These are phyloP conservation scores for Coregonus suidteri DNA, from an alignment of 2,797 vertebrate genomes.

Conservation along the genomic window DNA sequence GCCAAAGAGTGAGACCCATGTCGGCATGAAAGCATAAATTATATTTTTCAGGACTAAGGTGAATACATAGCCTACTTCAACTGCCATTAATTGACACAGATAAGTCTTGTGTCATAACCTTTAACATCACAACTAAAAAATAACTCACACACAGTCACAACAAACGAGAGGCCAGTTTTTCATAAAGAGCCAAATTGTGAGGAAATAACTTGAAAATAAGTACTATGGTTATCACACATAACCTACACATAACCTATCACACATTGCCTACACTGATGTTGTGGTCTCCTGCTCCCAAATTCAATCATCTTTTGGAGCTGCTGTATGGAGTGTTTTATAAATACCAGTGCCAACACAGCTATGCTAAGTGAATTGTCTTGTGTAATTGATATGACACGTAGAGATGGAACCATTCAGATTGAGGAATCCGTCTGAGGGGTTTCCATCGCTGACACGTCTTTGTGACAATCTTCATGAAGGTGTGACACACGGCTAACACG, in stretches of 20 bases:
- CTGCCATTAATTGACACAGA: background rate
- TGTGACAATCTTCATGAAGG: slow-evolving; percentile 71
- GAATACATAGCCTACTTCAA: background rate
- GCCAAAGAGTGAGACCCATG: background rate
- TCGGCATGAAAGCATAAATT: background rate
- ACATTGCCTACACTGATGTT: slow-evolving; percentile 11
- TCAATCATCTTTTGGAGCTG: slow-evolving; percentile 10
- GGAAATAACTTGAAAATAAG: background rate
- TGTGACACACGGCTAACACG: slow-evolving; percentile 67
- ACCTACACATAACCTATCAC: background rate
- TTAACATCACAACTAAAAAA: background rate
- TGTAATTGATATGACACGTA: slow-evolving; percentile 40
- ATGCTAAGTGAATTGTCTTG: slow-evolving; percentile 49
- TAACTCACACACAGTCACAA: background rate
- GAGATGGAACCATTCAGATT: slow-evolving; percentile 40
- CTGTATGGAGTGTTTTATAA: slow-evolving; percentile 36
- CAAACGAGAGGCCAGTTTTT: background rate
- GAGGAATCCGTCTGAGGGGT: slow-evolving; percentile 31
- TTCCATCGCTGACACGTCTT: slow-evolving; percentile 62
- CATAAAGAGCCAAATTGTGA: background rate
- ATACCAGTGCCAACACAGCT: slow-evolving; percentile 42
- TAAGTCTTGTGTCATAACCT: background rate
- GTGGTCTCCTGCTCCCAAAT: slow-evolving; percentile 29
- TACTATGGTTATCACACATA: background rate
- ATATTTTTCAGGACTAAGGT: background rate